Conservation (phyloP, 2,888 invertebrate species). For the Acleris laterana region DNA sequence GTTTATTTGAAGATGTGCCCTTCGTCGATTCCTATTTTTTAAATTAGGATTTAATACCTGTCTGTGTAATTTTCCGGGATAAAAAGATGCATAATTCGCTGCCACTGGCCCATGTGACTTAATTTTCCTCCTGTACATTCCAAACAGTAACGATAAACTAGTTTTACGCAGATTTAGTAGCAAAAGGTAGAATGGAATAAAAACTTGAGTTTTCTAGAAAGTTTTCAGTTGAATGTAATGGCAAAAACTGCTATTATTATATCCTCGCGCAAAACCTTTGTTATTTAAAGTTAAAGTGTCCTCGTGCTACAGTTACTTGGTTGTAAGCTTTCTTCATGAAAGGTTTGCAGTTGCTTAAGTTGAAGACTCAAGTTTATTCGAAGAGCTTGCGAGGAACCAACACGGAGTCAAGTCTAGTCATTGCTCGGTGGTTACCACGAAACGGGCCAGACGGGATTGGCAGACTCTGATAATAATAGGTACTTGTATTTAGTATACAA, state of each 20-base stretch:
- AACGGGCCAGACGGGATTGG: slow-evolving; percentile 13
- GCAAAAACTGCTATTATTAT: slow-evolving; percentile 17
- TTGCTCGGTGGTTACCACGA: slow-evolving; percentile 19
- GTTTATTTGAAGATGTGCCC: too few relatives aligned
- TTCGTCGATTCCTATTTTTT: too few relatives aligned
- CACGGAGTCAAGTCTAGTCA: slow-evolving; percentile 22
- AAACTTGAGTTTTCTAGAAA: slow-evolving; percentile 8
- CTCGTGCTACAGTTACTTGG: slow-evolving; percentile 1
- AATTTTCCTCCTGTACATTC: too few relatives aligned
- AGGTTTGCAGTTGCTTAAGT: slow-evolving; percentile 35
- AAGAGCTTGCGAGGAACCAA: slow-evolving; percentile 24
- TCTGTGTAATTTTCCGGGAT: too few relatives aligned
- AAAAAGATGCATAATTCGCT: too few relatives aligned
- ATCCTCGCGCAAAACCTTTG: slow-evolving; percentile 28
- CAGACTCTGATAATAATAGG: slow-evolving; percentile 13
- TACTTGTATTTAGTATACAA: slow-evolving; percentile 10
- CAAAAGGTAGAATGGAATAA: not conserved
- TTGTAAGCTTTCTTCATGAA: slow-evolving; percentile 33
- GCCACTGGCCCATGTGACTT: too few relatives aligned
- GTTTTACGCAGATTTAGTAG: too few relatives aligned
- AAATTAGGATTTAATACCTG: too few relatives aligned
- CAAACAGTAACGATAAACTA: too few relatives aligned
- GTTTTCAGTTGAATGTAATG: slow-evolving; percentile 20
- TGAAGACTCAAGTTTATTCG: slow-evolving; percentile 34
- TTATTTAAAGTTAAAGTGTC: slow-evolving; percentile 18